Base-by-base conservation (phyloP, 2,888 invertebrate genomes). In the Parasteatoda lunata region DNA sequence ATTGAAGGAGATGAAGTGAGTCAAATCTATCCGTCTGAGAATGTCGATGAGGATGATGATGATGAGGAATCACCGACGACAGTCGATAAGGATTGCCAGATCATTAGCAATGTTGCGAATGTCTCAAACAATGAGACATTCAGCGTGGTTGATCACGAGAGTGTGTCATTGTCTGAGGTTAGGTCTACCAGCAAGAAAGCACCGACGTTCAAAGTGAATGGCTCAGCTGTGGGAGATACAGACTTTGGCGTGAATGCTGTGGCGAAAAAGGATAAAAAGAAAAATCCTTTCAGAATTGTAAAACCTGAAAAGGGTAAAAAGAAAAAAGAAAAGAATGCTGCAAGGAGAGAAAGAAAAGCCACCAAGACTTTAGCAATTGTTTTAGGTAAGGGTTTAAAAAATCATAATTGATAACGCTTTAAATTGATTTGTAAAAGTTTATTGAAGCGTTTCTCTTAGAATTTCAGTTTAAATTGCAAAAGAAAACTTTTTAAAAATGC, bases 361-460 rank as follows among this genome's bases (percentile, higher is more conserved):
- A 99, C 99, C 9, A 99, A 99, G 93, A 99, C 99, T 7, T 93
- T 99, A 90, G 99, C 99, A 84, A 99, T 99, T 92, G 99, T 99
- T 90, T 94, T 99, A 92, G 98, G 99, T 99, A 93, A 94, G 95
- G 92, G 71, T 30, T 30, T 30, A 30, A 30, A 30, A 30, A 30
- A 30, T 30, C 1, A 30, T 30, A 1, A 30, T 30, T 30, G 2
- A 30, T 30, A 30, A 30, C 30, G 30, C 30, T 30, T 30, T 30
- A 30, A 30, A 30, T 30, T 30, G 30, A 0, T 30, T 30, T 30
- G 30, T 30, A 30, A 30, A 30, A 2, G 30, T 2, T 30, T 30
- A 30, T 30, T 30, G 2, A 30, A 30, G 30, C 30, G 30, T 30
- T 30, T 30, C 30, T 30, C 0, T 30, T 30, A 2, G 30, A 30